Evolutionary conservation across 1,140 invertebrate species (phyloP).

Genomic region (Streblospio benedicti): DNA sequence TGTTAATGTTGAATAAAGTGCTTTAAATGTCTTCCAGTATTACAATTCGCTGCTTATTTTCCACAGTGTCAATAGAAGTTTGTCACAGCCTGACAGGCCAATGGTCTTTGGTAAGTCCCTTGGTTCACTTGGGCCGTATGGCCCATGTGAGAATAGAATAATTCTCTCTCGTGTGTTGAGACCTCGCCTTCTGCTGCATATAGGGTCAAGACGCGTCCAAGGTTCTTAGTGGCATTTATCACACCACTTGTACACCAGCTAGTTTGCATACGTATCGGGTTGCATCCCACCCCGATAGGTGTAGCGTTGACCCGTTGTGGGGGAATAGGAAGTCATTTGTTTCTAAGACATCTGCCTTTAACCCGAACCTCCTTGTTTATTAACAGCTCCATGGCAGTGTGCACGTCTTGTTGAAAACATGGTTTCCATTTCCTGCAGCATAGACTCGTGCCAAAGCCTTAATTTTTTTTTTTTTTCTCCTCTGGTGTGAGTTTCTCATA

Average conservation of each 20-base stretch:
- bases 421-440: constrained; percentile 1
- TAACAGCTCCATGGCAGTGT: too few species aligned
- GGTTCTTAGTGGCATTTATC: not conserved
- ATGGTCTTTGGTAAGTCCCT: not conserved
- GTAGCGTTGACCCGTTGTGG: not conserved
- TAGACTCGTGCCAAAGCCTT: not conserved
- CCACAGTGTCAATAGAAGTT: too few species aligned
- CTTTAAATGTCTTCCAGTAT: too few species aligned
- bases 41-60: too few species aligned
- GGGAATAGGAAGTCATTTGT: not conserved
- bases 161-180: not conserved
- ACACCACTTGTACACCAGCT: not conserved
- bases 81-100: not conserved
- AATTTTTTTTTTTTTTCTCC: not conserved
- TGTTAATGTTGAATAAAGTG: too few species aligned
- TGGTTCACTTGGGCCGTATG: not conserved
- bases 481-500: too few species aligned
- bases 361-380: not conserved
- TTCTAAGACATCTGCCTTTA: not conserved
- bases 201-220: not conserved
- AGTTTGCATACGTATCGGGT: not conserved
- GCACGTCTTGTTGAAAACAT: not conserved
- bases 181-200: constrained; percentile 1
- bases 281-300: not conserved
- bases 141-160: not conserved